A percentile compares a stretch with the other conserved stretches of the same genome.
Conservation (phyloP, 2,113 vertebrate genomes). For the Elephantulus edwardii region DNA sequence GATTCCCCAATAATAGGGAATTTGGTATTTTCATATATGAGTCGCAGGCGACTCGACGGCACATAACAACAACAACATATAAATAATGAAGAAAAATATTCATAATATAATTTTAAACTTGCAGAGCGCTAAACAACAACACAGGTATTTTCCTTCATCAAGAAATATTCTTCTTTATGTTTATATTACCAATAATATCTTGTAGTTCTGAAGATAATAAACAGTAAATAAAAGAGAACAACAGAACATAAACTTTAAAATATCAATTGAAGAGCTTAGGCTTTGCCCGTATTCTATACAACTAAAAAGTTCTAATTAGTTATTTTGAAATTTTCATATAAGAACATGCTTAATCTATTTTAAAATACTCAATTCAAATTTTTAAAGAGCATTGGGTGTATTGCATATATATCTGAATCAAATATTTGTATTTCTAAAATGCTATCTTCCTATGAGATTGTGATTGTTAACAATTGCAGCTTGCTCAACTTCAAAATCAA, state of each 20-base stretch:
- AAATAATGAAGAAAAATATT: not conserved
- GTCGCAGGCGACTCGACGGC: too few relatives aligned
- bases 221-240: not conserved
- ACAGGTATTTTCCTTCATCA: conserved; percentile 43
- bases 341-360: not conserved
- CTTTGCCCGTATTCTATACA: not conserved
- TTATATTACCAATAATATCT: not conserved
- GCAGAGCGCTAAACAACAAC: not conserved
- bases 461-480: too few relatives aligned
- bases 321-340: not conserved
- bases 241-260: not conserved
- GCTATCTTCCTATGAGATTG: not conserved
- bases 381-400: not conserved
- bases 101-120: not conserved
- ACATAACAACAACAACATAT: too few relatives aligned
- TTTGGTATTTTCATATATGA: conserved; percentile 20
- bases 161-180: not conserved
- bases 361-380: not conserved
- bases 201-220: not conserved
- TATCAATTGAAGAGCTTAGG: not conserved
- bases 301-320: not conserved
- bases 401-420: not conserved
- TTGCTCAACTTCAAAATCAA: too few relatives aligned
- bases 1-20: not conserved
- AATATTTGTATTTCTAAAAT: not conserved